Evolutionary conservation across 92 coral and sea anemone species (phyloP).

Genomic region (Hydrozoanthus gracilis): DNA sequence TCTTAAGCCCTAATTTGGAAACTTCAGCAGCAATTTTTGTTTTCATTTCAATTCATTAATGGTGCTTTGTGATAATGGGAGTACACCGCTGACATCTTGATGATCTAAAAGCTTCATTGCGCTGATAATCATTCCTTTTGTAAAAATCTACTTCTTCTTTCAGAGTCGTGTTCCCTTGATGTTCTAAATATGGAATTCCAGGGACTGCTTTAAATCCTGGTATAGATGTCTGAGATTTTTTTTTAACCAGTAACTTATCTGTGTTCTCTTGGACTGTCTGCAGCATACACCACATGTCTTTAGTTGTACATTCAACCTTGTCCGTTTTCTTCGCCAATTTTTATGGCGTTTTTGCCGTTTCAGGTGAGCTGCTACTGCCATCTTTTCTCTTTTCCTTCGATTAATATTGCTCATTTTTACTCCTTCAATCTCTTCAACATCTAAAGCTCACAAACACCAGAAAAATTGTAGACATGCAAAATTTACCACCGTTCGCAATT

Average conservation of each 20-base stretch:
- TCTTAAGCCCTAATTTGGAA: neutral
- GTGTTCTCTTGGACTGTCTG: neutral
- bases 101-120: too few relatives aligned
- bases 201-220: conserved; percentile 10
- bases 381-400: neutral
- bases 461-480: neutral
- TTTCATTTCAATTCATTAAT: too few relatives aligned
- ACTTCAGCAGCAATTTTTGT: neutral
- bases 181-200: conserved; percentile 4
- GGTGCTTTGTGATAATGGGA: too few relatives aligned
- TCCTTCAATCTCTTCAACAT: neutral
- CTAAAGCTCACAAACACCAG: neutral
- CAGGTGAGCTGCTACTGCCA: neutral
- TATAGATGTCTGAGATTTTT: conserved; percentile 1
- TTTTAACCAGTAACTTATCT: neutral
- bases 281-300: neutral
- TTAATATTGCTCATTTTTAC: neutral
- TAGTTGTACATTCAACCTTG: neutral
- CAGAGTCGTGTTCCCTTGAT: neutral
- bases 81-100: too few relatives aligned
- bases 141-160: neutral
- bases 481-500: neutral
- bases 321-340: neutral
- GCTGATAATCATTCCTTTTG: too few relatives aligned
- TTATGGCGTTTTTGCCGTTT: neutral